These are phyloP conservation scores for Ameiurus melas DNA, from an alignment of 2,113 vertebrate genomes.

Conservation along the genomic window DNA sequence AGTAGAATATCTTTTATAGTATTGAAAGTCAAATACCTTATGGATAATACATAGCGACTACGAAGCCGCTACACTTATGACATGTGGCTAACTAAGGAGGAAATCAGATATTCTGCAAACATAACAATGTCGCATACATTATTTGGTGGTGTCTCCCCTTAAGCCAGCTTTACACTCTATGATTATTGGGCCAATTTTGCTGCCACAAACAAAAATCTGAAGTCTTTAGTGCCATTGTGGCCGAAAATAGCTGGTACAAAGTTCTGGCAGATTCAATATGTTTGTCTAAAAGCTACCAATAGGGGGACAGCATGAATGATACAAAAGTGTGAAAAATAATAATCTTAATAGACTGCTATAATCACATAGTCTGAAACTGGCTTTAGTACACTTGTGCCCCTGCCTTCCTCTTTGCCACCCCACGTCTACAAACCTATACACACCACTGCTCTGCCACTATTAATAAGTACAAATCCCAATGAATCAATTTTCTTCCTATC, in stretches of 20 bases:
- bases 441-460: neutral
- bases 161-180: neutral
- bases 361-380: neutral
- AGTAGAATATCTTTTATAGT: neutral
- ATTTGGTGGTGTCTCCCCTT: neutral
- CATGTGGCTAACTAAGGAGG: neutral
- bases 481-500: neutral
- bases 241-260: neutral
- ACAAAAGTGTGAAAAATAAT: neutral
- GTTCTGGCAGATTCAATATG: neutral
- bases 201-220: neutral
- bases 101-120: neutral
- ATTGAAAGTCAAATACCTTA: neutral
- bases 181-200: neutral
- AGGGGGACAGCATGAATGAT: neutral
- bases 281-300: neutral
- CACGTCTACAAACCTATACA: neutral
- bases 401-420: neutral
- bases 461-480: neutral
- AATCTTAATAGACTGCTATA: neutral
- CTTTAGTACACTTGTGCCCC: neutral
- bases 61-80: neutral
- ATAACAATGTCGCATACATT: neutral
- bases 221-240: neutral
- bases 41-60: neutral